Evolutionary conservation across 2,888 invertebrate species (phyloP), one percentile per base, ranked within the genome.

Genomic region (Megamerina dolium): DNA sequence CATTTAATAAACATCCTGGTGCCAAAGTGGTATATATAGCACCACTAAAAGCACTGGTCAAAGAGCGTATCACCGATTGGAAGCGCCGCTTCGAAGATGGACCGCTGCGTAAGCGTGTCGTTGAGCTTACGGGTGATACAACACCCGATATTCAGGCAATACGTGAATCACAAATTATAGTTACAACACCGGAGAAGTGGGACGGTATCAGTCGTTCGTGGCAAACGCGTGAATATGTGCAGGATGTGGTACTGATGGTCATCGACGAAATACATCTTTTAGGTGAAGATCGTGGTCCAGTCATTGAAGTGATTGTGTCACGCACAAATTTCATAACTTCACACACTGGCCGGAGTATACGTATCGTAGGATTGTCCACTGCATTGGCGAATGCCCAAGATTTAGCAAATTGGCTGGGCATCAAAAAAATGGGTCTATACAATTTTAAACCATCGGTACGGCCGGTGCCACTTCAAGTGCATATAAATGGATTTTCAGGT

Each of bases 101-200:
- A 49, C 41, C 56, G 3, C 67, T 95, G 12, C 79, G 79, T 1
- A 87, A 86, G 64, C 85, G 79, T 53, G 93, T 99, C 0, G 89
- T 97, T 0, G 99, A 99, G 72, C 75, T 99, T 51, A 99, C 99
- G 33, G 97, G 97, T 63, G 87, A 89, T 65, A 84, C 88, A 1
- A 84, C 88, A 1, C 93, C 93, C 0, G 89, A 90, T 63, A 79
- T 84, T 41, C 76, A 80, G 46, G 85, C 91, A 0, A 91, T 99
- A 45, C 79, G 83, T 1, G 79, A 73, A 38, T 85, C 95, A 0
- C 85, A 90, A 66, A 83, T 99, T 1, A 97, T 99, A 54, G 93
- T 99, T 1, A 99, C 99, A 0, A 99, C 99, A 0, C 99, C 99
- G 0, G 99, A 99, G 73, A 99, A 99, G 70, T 99, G 99, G 99